Conservation (phyloP, 2,888 invertebrate genomes). For the Temnothorax ravouxi region DNA sequence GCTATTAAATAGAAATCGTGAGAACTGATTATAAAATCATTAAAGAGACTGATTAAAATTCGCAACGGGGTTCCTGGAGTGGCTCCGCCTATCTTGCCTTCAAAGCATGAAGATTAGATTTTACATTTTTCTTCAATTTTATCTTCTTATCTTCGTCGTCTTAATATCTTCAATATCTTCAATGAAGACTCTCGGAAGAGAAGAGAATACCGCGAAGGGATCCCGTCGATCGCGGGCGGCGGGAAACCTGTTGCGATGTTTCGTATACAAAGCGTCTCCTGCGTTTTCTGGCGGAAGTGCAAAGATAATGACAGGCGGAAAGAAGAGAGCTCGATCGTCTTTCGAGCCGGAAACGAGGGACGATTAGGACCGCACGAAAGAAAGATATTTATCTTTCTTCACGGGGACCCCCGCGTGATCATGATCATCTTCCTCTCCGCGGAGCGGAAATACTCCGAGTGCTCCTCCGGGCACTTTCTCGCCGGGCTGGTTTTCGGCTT, state of each 20-base stretch:
- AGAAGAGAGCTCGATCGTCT: slow-evolving; percentile 63
- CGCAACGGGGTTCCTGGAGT: not conserved
- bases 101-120: not conserved
- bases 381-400: slow-evolving; percentile 43
- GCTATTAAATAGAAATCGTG: not conserved
- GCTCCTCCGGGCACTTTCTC: slow-evolving; percentile 55
- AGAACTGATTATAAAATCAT: not conserved
- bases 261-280: slow-evolving; percentile 34
- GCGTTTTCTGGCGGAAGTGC: slow-evolving; percentile 66
- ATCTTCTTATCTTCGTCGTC: too few species aligned
- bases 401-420: slow-evolving; percentile 46
- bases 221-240: not conserved
- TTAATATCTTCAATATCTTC: slow-evolving; percentile 12
- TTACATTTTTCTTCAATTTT: not conserved
- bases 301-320: slow-evolving; percentile 60
- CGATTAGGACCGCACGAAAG: slow-evolving; percentile 62
- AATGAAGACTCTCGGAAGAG: not conserved
- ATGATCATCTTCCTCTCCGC: slow-evolving; percentile 56
- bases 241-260: slow-evolving; percentile 42
- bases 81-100: not conserved
- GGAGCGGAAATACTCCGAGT: slow-evolving; percentile 64
- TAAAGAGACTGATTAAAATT: not conserved
- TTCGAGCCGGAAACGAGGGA: slow-evolving; percentile 74
- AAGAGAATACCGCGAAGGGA: not conserved
- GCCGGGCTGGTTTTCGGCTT: slow-evolving; percentile 34